phyloP scores from a whole-genome alignment of 2,797 vertebrate genomes.

The Hapalemur alaotrensis region DNA sequence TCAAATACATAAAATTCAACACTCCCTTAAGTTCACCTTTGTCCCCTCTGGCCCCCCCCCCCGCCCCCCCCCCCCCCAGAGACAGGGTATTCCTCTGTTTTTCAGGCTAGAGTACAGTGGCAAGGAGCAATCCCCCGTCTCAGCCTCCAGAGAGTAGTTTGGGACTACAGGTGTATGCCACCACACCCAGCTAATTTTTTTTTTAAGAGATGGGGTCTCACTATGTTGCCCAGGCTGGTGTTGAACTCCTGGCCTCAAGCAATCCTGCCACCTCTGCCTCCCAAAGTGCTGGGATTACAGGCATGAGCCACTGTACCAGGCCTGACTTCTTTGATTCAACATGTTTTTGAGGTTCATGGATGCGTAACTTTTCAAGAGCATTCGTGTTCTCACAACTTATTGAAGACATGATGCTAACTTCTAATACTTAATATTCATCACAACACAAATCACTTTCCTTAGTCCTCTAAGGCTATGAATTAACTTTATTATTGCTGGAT shows the following conservation, averaged over 20 bases:
- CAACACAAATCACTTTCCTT: slow-evolving; percentile 22
- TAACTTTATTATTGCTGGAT: slow-evolving; percentile 30
- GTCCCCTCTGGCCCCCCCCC: no score
- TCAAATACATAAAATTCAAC: no score
- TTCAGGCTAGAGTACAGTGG: background rate
- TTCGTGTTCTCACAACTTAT: slow-evolving; percentile 11
- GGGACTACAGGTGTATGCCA: background rate
- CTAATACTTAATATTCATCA: slow-evolving; percentile 31
- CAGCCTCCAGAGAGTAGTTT: background rate
- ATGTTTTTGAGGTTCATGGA: slow-evolving; percentile 13
- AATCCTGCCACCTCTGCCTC: background rate
- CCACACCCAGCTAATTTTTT: background rate
- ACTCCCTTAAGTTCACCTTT: no score
- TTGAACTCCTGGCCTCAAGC: background rate
- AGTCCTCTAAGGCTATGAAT: background rate
- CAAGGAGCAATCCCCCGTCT: background rate
- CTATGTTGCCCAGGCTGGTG: background rate
- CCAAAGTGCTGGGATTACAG: background rate
- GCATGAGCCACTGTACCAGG: no score
- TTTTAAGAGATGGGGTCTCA: background rate
- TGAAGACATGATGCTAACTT: background rate
- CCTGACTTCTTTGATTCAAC: background rate
- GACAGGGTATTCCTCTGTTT: background rate
- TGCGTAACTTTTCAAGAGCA: background rate
- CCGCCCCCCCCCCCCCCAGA: background rate